Evolutionary conservation across 1,140 invertebrate species (phyloP), one percentile per base, ranked within the genome.

Genomic region (Cotesia chilonis): DNA sequence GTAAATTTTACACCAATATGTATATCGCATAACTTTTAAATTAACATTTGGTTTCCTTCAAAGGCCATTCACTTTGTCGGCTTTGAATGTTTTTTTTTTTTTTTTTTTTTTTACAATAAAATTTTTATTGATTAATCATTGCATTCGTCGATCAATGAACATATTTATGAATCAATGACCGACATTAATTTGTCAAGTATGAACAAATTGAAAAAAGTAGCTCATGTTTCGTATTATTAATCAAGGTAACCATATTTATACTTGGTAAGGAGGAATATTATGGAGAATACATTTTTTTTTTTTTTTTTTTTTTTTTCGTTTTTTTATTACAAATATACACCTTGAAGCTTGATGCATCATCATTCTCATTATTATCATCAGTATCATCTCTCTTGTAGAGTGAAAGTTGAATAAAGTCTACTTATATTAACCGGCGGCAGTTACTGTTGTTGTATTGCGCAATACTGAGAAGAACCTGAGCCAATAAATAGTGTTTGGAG

Each of bases 371-470:
- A n/a, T 57, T 57, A 57, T 57, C 54, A 57, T 20, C 17, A 60
- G 28, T 5, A 60, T 20, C 17, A 35, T 10, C n/a, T 20, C 28
- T 17, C 59, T 60, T 10, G 17, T 60, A 20, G 17, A 36, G 28
- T 36, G 59, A 10, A 35, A 20, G 17, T 57, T 41, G 10, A 41
- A 5, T 41, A 41, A 41, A 41, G 41, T 20, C 59, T 28, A 6
- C 37, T 36, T 63, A 17, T 1, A 28, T 12, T 60, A 28, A n/a
- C 60, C 60, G 36, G 35, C 36, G 60, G 36, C 35, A 63, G 60
- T 63, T 36, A n/a, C 60, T 63, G 60, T 28, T 36, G 17, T 10
- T 20, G 9, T 60, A 38, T 63, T 63, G 60, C 60, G 35, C 60
- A 63, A 63, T 28, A 12, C 12, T 37, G 60, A 63, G 35, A 36